These are phyloP conservation scores for Trichopoda pennipes DNA, from an alignment of 2,888 invertebrate species.

Conservation along the genomic window DNA sequence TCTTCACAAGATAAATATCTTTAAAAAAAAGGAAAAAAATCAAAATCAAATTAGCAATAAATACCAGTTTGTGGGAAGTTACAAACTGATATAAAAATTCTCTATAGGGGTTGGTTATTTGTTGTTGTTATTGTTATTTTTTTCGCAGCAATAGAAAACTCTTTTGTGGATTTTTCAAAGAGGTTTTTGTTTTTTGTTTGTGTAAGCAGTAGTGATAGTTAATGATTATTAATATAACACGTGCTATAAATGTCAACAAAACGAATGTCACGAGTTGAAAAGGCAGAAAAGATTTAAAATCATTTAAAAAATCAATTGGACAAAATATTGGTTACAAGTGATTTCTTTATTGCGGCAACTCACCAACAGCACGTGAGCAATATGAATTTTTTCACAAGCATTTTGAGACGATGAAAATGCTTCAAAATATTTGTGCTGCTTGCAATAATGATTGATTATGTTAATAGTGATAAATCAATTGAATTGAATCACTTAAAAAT, in stretches of 20 bases:
- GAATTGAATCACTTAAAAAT: no score
- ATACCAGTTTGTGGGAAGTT: conserved; percentile 45
- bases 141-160: neutral
- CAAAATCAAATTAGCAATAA: conserved; percentile 77
- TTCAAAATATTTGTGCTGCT: no score
- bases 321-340: no score
- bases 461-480: no score
- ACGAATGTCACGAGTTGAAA: conserved; percentile 5
- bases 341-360: no score
- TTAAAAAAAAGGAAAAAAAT: conserved; percentile 71
- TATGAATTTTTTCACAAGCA: no score
- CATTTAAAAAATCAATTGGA: neutral
- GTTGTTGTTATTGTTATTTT: neutral
- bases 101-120: conserved; percentile 21
- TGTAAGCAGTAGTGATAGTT: conserved; percentile 15
- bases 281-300: neutral
- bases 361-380: no score
- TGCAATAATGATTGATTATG: no score
- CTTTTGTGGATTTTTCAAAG: neutral
- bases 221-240: conserved; percentile 47
- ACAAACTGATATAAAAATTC: neutral
- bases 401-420: no score
- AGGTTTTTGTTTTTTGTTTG: neutral
- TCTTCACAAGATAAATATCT: conserved; percentile 60
- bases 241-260: conserved; percentile 47